phyloP scores from a whole-genome alignment of 2,888 invertebrate genomes.

The Anorthoa munda region DNA sequence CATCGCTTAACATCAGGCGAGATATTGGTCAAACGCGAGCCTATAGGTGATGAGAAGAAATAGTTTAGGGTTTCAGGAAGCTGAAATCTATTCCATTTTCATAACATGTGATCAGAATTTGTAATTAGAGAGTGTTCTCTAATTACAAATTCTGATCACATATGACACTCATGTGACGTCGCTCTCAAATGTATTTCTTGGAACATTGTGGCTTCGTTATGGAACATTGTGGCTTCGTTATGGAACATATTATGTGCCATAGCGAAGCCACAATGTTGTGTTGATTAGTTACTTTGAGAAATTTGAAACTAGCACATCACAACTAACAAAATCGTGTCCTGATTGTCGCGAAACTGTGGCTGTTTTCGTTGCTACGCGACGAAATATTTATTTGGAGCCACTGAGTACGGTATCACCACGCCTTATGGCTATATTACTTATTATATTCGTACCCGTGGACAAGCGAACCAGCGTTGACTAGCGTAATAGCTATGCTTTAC shows the following conservation, averaged over 20 bases:
- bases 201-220: background rate
- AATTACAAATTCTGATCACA: too few species aligned
- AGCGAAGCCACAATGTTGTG: too few species aligned
- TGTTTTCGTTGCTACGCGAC: background rate
- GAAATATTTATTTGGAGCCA: background rate
- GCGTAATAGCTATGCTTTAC: too few species aligned
- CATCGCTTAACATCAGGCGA: too few species aligned
- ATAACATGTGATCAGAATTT: slow-evolving; percentile 1
- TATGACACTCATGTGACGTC: background rate
- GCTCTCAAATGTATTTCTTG: background rate
- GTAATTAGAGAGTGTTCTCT: background rate
- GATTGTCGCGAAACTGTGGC: background rate
- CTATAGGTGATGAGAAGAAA: too few species aligned
- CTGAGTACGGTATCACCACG: background rate
- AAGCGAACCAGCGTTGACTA: too few species aligned
- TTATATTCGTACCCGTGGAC: too few species aligned
- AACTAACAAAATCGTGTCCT: background rate
- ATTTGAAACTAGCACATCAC: background rate
- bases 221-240: background rate
- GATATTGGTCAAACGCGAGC: too few species aligned
- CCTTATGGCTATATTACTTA: too few species aligned
- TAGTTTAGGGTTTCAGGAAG: too few species aligned
- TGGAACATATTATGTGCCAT: too few species aligned
- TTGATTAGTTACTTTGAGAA: background rate
- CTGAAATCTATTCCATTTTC: background rate